Conservation (phyloP, 2,113 vertebrate species). For the Morone saxatilis region DNA sequence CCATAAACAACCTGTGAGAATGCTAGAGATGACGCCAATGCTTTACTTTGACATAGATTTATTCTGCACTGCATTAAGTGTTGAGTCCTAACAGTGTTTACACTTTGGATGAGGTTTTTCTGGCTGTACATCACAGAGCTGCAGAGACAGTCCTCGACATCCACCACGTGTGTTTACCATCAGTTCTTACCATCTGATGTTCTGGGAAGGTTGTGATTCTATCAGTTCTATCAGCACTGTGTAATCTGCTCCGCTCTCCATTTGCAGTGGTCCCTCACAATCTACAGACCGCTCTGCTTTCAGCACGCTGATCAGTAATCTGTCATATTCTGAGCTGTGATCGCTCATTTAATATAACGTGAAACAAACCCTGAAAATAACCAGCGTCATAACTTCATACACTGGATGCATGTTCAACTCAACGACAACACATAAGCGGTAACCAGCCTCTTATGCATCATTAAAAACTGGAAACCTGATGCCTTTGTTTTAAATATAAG, state of each 20-base stretch:
- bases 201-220: background rate
- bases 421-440: background rate
- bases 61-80: background rate
- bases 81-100: background rate
- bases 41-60: background rate
- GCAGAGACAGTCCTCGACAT: background rate
- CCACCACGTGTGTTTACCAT: constrained; percentile 5
- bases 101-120: background rate
- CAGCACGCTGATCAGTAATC: background rate
- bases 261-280: background rate
- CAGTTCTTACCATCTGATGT: background rate
- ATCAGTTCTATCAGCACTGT: background rate
- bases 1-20: background rate
- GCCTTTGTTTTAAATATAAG: constrained; percentile 38
- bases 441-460: constrained; percentile 56
- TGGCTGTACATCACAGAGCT: background rate
- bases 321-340: background rate
- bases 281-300: background rate
- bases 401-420: background rate
- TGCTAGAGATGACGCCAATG: too few relatives aligned
- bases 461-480: constrained; percentile 65
- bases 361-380: background rate
- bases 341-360: background rate
- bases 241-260: background rate
- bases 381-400: background rate